A percentile compares a stretch with the other conserved stretches of the same genome.
These are phyloP conservation scores for Phylloscopus trochilus DNA, from an alignment of 2,113 vertebrate species.

Conservation along the genomic window DNA sequence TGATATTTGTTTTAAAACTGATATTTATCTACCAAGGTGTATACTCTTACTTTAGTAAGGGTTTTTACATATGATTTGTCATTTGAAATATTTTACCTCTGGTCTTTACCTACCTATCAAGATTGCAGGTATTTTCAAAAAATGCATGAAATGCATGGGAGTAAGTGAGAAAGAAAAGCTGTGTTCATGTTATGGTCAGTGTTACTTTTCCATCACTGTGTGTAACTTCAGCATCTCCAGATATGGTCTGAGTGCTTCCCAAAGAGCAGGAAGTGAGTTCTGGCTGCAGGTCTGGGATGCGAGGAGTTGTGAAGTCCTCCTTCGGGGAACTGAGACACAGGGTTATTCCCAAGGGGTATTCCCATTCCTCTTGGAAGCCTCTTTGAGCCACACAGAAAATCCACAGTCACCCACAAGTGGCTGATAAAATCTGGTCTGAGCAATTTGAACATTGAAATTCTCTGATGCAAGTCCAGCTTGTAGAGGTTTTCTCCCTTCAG, in stretches of 20 bases:
- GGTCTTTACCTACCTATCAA: background rate
- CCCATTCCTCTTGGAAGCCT: background rate
- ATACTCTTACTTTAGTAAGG: background rate
- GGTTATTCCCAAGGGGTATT: background rate
- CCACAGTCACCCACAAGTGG: background rate
- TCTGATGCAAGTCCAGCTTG: background rate
- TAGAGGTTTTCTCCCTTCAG: background rate
- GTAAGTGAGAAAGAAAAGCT: background rate
- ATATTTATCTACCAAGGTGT: background rate
- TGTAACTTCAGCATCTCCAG: background rate
- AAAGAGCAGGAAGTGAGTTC: background rate
- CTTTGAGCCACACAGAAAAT: background rate
- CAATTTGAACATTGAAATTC: background rate
- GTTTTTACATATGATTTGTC: background rate
- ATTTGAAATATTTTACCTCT: background rate
- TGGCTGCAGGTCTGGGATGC: background rate
- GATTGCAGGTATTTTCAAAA: background rate
- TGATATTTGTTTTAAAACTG: background rate
- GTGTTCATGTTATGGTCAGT: fast-evolving
- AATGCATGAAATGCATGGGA: background rate
- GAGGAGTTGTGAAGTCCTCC: background rate
- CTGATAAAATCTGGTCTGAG: background rate
- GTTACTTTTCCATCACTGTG: background rate
- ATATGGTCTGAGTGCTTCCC: background rate
- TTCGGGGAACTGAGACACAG: background rate